These are phyloP conservation scores for Cariama cristata DNA, from an alignment of 2,113 vertebrate genomes.

Conservation along the genomic window DNA sequence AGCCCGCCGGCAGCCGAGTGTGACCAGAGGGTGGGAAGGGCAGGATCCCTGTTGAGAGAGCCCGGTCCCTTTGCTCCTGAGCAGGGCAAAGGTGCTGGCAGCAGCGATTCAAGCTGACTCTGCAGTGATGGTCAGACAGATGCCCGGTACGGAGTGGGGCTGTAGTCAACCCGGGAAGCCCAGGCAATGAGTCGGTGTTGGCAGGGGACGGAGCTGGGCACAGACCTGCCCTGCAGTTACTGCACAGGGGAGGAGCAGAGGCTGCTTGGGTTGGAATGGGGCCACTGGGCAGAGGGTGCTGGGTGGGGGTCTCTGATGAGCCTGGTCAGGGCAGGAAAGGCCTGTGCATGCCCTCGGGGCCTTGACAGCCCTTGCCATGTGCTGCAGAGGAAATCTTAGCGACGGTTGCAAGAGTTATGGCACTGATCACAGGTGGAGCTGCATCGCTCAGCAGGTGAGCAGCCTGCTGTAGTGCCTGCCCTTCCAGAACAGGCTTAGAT, in stretches of 20 bases:
- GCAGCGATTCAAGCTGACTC: fast-evolving
- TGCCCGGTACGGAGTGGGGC: not conserved
- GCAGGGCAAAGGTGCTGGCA: not conserved
- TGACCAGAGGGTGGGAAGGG: not conserved
- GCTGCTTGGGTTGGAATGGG: not conserved
- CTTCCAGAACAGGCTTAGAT: not conserved
- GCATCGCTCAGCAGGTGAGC: not conserved
- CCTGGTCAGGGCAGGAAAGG: not conserved
- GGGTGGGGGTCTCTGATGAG: not conserved
- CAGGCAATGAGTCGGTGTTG: not conserved
- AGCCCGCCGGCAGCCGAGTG: not conserved
- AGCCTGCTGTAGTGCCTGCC: not conserved
- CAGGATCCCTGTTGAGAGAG: not conserved
- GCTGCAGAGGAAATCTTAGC: not conserved
- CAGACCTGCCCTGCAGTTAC: not conserved
- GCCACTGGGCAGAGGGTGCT: not conserved
- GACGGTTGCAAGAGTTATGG: not conserved
- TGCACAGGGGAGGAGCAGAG: not conserved
- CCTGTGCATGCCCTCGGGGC: not conserved
- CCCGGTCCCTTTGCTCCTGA: not conserved
- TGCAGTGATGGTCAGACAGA: not conserved
- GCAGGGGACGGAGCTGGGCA: not conserved
- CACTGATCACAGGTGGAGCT: not conserved
- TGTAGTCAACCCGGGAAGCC: not conserved
- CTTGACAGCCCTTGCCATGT: not conserved